These are phyloP conservation scores for Leptura quadrifasciata DNA, from an alignment of 2,888 invertebrate species.

Conservation along the genomic window DNA sequence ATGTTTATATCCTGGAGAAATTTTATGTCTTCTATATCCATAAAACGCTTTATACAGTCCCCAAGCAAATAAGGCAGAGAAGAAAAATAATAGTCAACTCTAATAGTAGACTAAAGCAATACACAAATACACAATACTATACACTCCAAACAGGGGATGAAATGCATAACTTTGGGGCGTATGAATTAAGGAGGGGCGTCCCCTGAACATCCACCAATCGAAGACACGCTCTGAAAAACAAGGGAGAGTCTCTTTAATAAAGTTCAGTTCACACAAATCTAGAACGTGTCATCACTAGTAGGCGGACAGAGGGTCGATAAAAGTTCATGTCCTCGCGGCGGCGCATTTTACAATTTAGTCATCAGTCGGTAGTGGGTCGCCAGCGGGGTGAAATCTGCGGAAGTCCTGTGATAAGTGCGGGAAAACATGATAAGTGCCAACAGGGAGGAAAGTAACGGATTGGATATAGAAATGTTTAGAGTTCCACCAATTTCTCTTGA, in stretches of 20 bases:
- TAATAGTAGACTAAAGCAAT: conserved; percentile 13
- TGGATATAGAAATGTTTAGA: conserved; percentile 77
- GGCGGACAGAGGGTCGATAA: conserved; percentile 67
- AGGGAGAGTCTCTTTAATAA: conserved; percentile 76
- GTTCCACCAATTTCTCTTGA: conserved; percentile 85
- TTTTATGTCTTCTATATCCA: conserved; percentile 54
- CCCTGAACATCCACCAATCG: conserved; percentile 62
- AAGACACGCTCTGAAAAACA: conserved; percentile 74
- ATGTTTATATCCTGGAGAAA: conserved; percentile 55
- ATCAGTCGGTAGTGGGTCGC: conserved; percentile 60
- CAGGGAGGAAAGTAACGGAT: conserved; percentile 66
- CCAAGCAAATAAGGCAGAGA: conserved; percentile 60
- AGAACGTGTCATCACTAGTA: conserved; percentile 76
- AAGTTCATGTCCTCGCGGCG: conserved; percentile 61
- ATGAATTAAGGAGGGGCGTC: conserved; percentile 61
- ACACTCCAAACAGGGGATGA: conserved; percentile 40
- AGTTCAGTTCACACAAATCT: conserved; percentile 66
- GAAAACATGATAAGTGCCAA: conserved; percentile 68
- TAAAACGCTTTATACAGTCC: conserved; percentile 65
- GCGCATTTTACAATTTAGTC: conserved; percentile 60
- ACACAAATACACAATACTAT: conserved; percentile 23
- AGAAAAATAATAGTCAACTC: conserved; percentile 50
- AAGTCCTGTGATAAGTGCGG: conserved; percentile 29
- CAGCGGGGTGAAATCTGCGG: conserved; percentile 47
- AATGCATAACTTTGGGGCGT: conserved; percentile 45